Base-by-base conservation (phyloP, 2,888 invertebrate species). In the Cephus runcator region DNA sequence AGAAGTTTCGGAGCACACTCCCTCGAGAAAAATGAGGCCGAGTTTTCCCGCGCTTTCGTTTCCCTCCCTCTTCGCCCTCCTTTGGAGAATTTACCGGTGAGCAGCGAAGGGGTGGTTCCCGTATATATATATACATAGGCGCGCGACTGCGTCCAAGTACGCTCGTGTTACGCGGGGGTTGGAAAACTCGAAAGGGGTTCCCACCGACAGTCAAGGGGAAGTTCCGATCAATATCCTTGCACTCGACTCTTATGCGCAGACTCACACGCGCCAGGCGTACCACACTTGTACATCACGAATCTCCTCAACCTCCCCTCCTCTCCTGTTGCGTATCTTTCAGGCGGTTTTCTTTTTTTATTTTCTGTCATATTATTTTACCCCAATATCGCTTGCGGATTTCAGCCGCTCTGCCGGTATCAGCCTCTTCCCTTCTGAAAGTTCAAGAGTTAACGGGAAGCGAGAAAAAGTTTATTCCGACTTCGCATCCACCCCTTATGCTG, bases 161-260 rank as follows among this genome's bases (percentile, higher is more conserved):
- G 23, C 56, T 23, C 56, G 56, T 23, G 56, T 56, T 56, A 56
- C 9, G 56, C 56, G 56, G 56, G 56, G 56, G 56, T 23, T 23
- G 56, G 56, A 56, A 56, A 56, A 23, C 56, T 56, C 56, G 56
- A 56, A 23, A 56, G 56, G 56, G 56, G 23, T 23, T 23, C 23
- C 56, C 23, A 56, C 56, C 56, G 56, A 9, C 73, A 36, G 73
- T 35, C 11, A 71, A 12, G 75, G 73, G 80, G 69, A 56, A 34
- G 71, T 73, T 69, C 83, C 84, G 88, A 90, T 90, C 90, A 90
- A 90, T 90, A 90, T 89, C 88, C 85, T 86, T 87, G 88, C 86
- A 89, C 89, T 85, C 85, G 81, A 83, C 85, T 86, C 84, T 83
- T 84, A 83, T 81, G 84, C 84, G 85, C 87, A 88, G 86, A 87